These are phyloP conservation scores for Zhuqinia jingwanae DNA, from an alignment of 2,888 invertebrate genomes.

Conservation along the genomic window DNA sequence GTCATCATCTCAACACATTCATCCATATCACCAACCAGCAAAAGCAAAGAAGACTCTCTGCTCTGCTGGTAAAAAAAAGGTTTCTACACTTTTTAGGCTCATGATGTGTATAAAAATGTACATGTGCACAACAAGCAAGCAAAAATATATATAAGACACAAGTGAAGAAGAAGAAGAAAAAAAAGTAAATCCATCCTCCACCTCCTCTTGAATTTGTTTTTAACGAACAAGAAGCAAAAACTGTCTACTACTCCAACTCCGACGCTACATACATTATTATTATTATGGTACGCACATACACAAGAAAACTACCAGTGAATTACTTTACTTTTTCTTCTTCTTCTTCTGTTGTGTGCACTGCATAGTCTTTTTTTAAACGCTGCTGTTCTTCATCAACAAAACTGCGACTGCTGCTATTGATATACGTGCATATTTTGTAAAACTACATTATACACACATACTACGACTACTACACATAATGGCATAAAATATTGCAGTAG, in stretches of 20 bases:
- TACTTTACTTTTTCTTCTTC: too few relatives aligned
- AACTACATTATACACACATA: background rate
- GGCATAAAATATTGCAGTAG: background rate
- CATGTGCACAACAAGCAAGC: background rate
- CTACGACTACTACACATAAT: too few relatives aligned
- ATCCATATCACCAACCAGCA: background rate
- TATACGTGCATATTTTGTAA: background rate
- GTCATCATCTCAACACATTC: slow-evolving; percentile 9
- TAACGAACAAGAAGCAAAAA: too few relatives aligned
- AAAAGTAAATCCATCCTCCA: background rate
- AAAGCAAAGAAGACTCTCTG: slow-evolving; percentile 21
- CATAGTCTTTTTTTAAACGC: background rate
- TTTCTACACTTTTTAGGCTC: background rate
- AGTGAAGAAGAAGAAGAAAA: background rate
- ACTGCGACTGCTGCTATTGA: too few relatives aligned
- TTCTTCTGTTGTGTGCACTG: background rate
- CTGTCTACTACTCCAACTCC: background rate
- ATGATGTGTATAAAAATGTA: background rate
- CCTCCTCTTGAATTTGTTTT: slow-evolving; percentile 7
- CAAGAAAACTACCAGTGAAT: too few relatives aligned
- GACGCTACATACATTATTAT: too few relatives aligned
- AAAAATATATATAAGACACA: background rate
- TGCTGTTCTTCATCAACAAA: too few relatives aligned
- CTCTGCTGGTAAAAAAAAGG: too few relatives aligned
- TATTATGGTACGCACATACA: too few relatives aligned